Evolutionary conservation across 2,888 invertebrate species (phyloP).

Genomic region (Hypomecis punctinalis): DNA sequence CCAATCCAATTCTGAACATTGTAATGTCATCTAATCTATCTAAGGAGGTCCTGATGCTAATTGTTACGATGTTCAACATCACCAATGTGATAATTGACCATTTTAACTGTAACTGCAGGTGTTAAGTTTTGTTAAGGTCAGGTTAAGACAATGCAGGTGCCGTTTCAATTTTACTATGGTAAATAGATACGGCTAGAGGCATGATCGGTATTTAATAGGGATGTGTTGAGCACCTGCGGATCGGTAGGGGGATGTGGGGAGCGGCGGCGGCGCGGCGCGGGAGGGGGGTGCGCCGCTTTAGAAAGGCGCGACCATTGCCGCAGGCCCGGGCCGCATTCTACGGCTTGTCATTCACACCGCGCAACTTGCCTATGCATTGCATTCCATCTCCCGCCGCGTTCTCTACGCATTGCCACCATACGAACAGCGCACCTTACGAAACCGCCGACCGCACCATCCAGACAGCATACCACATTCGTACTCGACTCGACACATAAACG

Average conservation of each 20-base stretch:
- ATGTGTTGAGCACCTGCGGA: conserved; percentile 83
- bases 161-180: conserved; percentile 75
- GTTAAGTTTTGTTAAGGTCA: conserved; percentile 68
- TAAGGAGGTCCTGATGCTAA: conserved; percentile 45
- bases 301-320: conserved; percentile 85
- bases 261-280: conserved; percentile 58
- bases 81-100: conserved; percentile 59
- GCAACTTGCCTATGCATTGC: conserved; percentile 84
- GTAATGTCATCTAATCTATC: conserved; percentile 16
- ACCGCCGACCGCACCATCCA: conserved; percentile 65
- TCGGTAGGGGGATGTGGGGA: conserved; percentile 66
- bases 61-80: conserved; percentile 54
- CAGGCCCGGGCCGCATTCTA: conserved; percentile 84
- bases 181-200: conserved; percentile 80
- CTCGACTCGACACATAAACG: conserved; percentile 65
- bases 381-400: conserved; percentile 81
- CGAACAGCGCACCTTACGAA: conserved; percentile 68
- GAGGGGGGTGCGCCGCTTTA: conserved; percentile 80
- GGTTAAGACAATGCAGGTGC: conserved; percentile 81
- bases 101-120: conserved; percentile 72
- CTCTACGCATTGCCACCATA: conserved; percentile 68
- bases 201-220: conserved; percentile 84
- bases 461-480: conserved; percentile 66
- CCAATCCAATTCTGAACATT: neutral
- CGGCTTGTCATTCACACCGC: conserved; percentile 85